Base-by-base conservation (phyloP, 2,888 invertebrate species). In the Ornithoptera priamus region DNA sequence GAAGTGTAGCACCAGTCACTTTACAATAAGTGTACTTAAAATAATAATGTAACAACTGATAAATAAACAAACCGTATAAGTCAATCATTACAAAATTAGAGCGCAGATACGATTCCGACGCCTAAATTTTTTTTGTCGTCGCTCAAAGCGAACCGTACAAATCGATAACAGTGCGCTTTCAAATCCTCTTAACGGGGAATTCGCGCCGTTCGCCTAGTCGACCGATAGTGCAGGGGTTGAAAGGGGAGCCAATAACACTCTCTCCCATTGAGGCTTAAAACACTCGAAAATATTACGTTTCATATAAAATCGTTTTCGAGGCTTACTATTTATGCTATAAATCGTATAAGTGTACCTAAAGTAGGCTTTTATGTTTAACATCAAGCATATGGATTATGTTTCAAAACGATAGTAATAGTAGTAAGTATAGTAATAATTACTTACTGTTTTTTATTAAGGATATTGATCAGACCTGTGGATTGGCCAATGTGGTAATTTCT, bases 401-500 rank as follows among this genome's bases (percentile, higher is more conserved):
- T 50, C 15, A 18, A 50, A 50, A 50, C 15, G 2, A 50, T 50
- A 18, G 18, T 17, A 50, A 50, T 15, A 50, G 2, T 50, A 15
- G 12, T 50, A 50, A 7, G 10, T 15, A 50, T 2, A 53, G n/a
- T 50, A 36, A 46, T 36, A 18, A 5, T 15, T 30, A 61, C 67
- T 53, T 56, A 67, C 67, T 24, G 53, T 53, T 60, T 61, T 3
- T 61, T 61, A 39, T 67, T 61, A 17, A 61, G 20, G 20, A 67
- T 53, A 8, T 61, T 67, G 22, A 50, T 22, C 2, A 67, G 30
- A 22, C 60, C 61, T 17, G 30, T 8, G 2, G 17, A 39, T 39
- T 36, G 53, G 20, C 20, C 22, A n/a, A 24, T 1, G 4, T 61
- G 46, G 20, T 20, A 56, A 30, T 30, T 61, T 53, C 30, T 67